Conservation (phyloP, 1,140 invertebrate genomes). For the Aphis gossypii region DNA sequence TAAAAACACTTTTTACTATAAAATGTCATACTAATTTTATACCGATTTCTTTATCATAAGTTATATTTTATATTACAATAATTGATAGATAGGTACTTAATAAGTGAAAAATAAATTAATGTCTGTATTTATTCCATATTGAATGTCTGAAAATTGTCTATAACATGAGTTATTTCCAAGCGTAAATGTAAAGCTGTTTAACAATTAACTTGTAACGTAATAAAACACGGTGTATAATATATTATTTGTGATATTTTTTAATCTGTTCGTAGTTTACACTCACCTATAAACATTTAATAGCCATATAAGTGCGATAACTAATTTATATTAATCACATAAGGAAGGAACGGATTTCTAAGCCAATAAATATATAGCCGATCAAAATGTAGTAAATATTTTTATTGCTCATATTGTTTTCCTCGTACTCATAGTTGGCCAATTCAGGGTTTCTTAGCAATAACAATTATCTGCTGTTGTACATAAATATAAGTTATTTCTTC, state of each 20-base stretch:
- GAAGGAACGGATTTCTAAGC: constrained; percentile 37
- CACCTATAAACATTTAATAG: constrained; percentile 21
- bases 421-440: neutral
- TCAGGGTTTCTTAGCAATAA: constrained; percentile 3
- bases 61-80: neutral
- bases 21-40: neutral
- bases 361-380: neutral
- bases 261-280: neutral
- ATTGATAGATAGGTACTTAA: neutral
- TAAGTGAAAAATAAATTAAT: neutral
- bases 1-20: neutral
- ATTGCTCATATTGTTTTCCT: constrained; percentile 22
- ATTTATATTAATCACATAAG: constrained; percentile 42
- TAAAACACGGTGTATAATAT: neutral
- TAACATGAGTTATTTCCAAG: neutral
- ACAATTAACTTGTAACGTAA: constrained; percentile 19
- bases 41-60: neutral
- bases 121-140: neutral
- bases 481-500: neutral
- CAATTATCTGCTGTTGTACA: neutral
- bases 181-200: neutral
- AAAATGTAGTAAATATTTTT: constrained; percentile 25
- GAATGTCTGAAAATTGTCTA: neutral
- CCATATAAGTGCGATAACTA: neutral
- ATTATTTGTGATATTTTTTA: neutral